Evolutionary conservation across 1,140 invertebrate genomes (phyloP).

Genomic region (Drosophila rhopaloa): DNA sequence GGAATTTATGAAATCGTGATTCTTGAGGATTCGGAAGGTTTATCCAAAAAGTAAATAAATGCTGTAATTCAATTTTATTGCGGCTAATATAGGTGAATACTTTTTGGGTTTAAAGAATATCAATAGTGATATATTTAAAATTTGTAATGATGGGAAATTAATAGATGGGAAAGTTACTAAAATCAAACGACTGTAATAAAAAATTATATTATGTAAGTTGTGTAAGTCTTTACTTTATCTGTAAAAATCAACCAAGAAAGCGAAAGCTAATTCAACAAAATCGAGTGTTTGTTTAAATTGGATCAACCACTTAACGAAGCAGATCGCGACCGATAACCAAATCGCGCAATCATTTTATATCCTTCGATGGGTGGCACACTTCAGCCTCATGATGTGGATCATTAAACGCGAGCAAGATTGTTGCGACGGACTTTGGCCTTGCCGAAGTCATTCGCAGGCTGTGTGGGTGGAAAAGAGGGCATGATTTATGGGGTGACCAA

Average conservation of each 20-base stretch:
- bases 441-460: constrained; percentile 26
- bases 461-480: constrained; percentile 27
- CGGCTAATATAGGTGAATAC: too few relatives aligned
- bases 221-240: too few relatives aligned
- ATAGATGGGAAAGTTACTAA: too few relatives aligned
- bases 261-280: background rate
- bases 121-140: too few relatives aligned
- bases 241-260: background rate
- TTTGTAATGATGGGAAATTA: too few relatives aligned
- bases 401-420: constrained; percentile 12
- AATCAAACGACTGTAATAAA: too few relatives aligned
- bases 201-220: too few relatives aligned
- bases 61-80: too few relatives aligned
- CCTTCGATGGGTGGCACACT: constrained; percentile 24
- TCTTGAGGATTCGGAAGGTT: too few relatives aligned
- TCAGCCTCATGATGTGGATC: constrained; percentile 26
- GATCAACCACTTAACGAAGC: constrained; percentile 1
- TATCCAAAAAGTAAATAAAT: too few relatives aligned
- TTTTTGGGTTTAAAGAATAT: too few relatives aligned
- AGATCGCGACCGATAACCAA: background rate
- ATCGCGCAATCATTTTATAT: constrained; percentile 18
- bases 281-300: background rate
- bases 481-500: constrained; percentile 26
- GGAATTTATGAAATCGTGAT: too few relatives aligned
- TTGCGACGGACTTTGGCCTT: constrained; percentile 24